Conservation (phyloP, 2,888 invertebrate genomes). For the Macaria notata region DNA sequence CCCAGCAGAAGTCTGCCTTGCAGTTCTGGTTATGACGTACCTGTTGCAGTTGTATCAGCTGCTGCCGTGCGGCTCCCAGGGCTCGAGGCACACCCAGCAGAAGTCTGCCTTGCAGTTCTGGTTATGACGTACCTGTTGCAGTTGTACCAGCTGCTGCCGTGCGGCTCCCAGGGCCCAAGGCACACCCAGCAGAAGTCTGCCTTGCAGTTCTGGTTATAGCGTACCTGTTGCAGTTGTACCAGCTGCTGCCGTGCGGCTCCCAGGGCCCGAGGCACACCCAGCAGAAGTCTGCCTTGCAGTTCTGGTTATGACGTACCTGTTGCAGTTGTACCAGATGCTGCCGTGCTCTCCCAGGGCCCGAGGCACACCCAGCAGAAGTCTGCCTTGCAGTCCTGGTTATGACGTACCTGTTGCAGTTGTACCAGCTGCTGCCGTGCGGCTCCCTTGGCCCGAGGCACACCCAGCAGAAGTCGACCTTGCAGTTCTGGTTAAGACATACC, state of each 20-base stretch:
- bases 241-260: slow-evolving; percentile 91
- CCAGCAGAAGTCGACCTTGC: slow-evolving; percentile 99
- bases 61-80: slow-evolving; percentile 99
- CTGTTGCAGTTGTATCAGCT: slow-evolving; percentile 99
- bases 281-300: too few species aligned
- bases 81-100: slow-evolving; percentile 90
- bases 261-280: too few species aligned
- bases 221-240: slow-evolving; percentile 99
- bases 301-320: too few species aligned
- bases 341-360: slow-evolving; percentile 99
- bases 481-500: slow-evolving; percentile 99
- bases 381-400: too few species aligned
- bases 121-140: slow-evolving; percentile 85
- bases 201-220: slow-evolving; percentile 98
- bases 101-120: too few species aligned
- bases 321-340: slow-evolving; percentile 98
- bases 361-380: too few species aligned
- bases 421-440: slow-evolving; percentile 99
- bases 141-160: slow-evolving; percentile 98
- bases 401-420: slow-evolving; percentile 96
- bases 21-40: slow-evolving; percentile 99
- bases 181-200: slow-evolving; percentile 99
- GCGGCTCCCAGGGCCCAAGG: slow-evolving; percentile 99
- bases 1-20: slow-evolving; percentile 99
- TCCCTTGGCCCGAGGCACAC: slow-evolving; percentile 99